Conservation (phyloP, 92 coral and sea anemone genomes). For the Epizoanthus fatuus region DNA sequence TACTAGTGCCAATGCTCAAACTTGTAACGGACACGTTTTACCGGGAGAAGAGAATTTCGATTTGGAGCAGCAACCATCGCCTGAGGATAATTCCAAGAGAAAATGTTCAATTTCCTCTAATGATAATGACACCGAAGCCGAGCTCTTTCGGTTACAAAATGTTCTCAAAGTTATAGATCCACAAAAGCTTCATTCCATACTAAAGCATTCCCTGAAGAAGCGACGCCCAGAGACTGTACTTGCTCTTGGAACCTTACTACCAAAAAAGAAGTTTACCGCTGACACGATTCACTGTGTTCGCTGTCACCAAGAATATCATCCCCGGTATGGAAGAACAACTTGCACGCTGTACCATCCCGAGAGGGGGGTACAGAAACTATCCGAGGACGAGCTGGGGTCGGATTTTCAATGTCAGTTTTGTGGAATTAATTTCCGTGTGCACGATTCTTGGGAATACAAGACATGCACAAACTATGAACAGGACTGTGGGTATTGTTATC, state of each 20-base stretch:
- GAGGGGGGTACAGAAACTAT: conserved; percentile 53
- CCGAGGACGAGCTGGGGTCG: conserved; percentile 72
- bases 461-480: conserved; percentile 41
- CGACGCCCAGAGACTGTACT: conserved; percentile 58
- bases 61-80: not conserved
- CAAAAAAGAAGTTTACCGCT: conserved; percentile 77
- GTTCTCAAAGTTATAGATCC: conserved; percentile 85
- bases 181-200: conserved; percentile 67
- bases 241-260: conserved; percentile 75
- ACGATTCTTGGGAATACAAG: conserved; percentile 70
- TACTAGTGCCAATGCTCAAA: conserved; percentile 22
- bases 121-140: conserved; percentile 64
- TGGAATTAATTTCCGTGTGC: conserved; percentile 63
- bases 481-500: conserved; percentile 82
- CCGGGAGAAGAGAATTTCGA: conserved; percentile 20
- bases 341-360: conserved; percentile 80
- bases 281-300: conserved; percentile 94
- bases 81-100: not conserved
- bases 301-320: conserved; percentile 90
- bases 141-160: conserved; percentile 70
- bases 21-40: conserved; percentile 31
- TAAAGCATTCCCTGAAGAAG: conserved; percentile 71
- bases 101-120: conserved; percentile 5
- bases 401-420: conserved; percentile 74
- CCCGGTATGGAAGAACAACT: conserved; percentile 61